Evolutionary conservation across 1,140 invertebrate species (phyloP), one percentile per base, ranked within the genome.

Genomic region (Lordiphosa clarofinis): DNA sequence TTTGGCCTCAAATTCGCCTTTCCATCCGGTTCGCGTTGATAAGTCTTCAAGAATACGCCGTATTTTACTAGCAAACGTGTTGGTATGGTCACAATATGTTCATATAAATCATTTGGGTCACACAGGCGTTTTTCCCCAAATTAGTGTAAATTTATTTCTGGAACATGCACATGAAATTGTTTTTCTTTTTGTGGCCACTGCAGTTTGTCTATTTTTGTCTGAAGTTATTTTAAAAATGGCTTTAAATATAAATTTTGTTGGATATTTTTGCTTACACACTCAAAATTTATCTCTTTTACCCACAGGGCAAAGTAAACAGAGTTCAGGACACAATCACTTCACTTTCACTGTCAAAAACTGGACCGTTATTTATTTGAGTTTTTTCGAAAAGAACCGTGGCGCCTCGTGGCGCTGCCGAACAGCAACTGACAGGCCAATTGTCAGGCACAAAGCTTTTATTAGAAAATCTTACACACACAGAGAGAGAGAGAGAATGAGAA

Each of bases 1-100:
- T 35, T 35, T 56, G 50, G 49, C 43, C 56, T 37, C 38, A 8
- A 12, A 69, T 43, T 68, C 50, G 40, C 55, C 56, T 61, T 75
- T 60, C 39, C 76, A 82, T 82, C 76, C 78, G 76, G 76, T 82
- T 13, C 42, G 38, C 33, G 31, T 68, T 71, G 72, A 75, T 75
- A 81, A 72, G 61, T 72, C 48, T 50, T 53, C 5, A 43, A 58
- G 12, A 6, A 15, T 1, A 24, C 28, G 19, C 19, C 3, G 21
- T 24, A 24, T 55, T 49, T 13, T 36, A 21, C 7, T 12, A 6
- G 44, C 10, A 37, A 12, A 21, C 35, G 47, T 49, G 47, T 37
- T 37, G n/a, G 33, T 36, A 58, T 53, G 33, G 15, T 10, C 56
- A 39, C 57, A 59, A 46, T 60, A 52, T 61, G 35, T 60, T 37